phyloP scores from a whole-genome alignment of 2,888 invertebrate genomes.

The Podabrus alpinus region DNA sequence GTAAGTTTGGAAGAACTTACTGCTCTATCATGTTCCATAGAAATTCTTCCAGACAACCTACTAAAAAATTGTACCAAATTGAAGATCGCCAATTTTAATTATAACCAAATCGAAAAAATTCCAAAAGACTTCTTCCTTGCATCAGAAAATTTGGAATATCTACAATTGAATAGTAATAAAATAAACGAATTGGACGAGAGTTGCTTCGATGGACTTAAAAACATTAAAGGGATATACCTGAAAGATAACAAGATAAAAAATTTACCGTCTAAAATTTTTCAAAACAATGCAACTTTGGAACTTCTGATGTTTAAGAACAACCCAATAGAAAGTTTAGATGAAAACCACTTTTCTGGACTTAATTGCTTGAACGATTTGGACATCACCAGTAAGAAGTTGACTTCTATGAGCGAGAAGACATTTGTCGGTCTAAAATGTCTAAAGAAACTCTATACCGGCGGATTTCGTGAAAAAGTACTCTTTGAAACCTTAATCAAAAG shows the following conservation, averaged over 20 bases:
- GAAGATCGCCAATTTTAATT: neutral
- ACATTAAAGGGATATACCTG: neutral
- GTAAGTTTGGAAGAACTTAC: neutral
- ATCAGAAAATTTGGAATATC: neutral
- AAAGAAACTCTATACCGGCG: neutral
- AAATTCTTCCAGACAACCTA: neutral
- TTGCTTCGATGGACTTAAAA: neutral
- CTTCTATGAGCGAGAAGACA: neutral
- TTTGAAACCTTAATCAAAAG: neutral
- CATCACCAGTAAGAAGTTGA: neutral
- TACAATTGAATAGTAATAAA: neutral
- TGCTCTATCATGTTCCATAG: neutral
- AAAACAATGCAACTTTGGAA: neutral
- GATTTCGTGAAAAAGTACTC: neutral
- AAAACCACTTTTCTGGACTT: neutral
- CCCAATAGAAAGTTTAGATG: neutral
- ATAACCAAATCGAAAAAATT: neutral
- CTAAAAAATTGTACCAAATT: neutral
- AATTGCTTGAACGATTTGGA: neutral
- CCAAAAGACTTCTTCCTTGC: neutral
- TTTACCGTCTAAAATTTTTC: neutral
- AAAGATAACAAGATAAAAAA: neutral
- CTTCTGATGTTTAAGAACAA: neutral
- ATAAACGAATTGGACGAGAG: neutral
- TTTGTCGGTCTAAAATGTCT: neutral